Conservation (phyloP, 2,113 vertebrate species). For the Oncorhynchus keta region DNA sequence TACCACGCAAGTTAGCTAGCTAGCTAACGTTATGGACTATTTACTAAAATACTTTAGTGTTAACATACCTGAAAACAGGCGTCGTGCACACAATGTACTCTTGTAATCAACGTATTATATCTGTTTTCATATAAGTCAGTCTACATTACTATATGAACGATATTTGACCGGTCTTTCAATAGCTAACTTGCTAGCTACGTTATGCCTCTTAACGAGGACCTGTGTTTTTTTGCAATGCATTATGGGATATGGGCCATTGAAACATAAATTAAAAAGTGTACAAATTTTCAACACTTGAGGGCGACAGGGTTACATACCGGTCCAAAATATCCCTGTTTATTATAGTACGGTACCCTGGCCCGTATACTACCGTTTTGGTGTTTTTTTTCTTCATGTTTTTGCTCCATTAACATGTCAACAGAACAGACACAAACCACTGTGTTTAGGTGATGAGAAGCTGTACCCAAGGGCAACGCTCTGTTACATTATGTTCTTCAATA, state of each 20-base stretch:
- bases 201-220: slow-evolving; percentile 23
- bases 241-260: slow-evolving; percentile 50
- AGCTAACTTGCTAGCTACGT: slow-evolving; percentile 27
- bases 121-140: too few relatives aligned
- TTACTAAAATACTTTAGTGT: too few relatives aligned
- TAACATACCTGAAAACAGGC: slow-evolving; percentile 48
- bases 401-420: too few relatives aligned
- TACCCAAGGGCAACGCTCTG: too few relatives aligned
- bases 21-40: not conserved
- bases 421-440: too few relatives aligned
- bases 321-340: not conserved
- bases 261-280: not conserved
- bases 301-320: slow-evolving; percentile 18
- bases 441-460: too few relatives aligned
- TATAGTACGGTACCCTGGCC: too few relatives aligned
- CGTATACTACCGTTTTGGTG: too few relatives aligned
- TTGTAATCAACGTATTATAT: slow-evolving; percentile 11
- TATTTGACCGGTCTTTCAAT: not conserved
- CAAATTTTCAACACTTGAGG: slow-evolving; percentile 28
- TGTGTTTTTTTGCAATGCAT: slow-evolving; percentile 57
- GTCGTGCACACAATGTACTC: slow-evolving; percentile 6
- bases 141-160: not conserved
- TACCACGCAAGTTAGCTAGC: not conserved
- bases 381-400: too few relatives aligned
- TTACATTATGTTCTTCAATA: too few relatives aligned